Evolutionary conservation across 2,797 vertebrate genomes (phyloP), one percentile per base, ranked within the genome.

Genomic region (Aplochiton taeniatus): DNA sequence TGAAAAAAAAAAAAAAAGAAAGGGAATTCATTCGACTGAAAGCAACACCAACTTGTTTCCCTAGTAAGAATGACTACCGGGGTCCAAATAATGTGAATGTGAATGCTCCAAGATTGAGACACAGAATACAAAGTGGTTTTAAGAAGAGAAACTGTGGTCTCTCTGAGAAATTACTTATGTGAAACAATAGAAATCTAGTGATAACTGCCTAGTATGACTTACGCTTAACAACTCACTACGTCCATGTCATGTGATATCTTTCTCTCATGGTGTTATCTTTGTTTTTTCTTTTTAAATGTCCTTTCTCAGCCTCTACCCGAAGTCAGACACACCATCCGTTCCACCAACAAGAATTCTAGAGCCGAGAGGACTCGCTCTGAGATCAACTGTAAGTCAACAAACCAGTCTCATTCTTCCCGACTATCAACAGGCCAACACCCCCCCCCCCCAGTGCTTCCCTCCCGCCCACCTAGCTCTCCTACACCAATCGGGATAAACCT

Each of bases 291-390:
- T 69, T 44, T 75, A 57, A 73, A 73, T 50, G 1, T 61, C 56
- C 46, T 10, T 83, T 70, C 63, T 56, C 88, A 98, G 97, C 94
- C 94, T 14, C 89, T 94, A 61, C 87, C 93, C 4, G 85, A 90
- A 0, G 93, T 96, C 80, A 94, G 96, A 73, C 96, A 97, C 76
- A 99, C 97, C n/a, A 99, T 99, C 85, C 95, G 95, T 70, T 98
- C 97, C 58, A 93, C 92, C 44, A 97, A 94, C 88, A 95, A 95
- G 85, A 93, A 93, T 1, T 72, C 90, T 64, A 85, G 95, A 82
- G 93, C 95, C 1, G 96, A 98, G 80, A 93, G 93, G 77, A 98
- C 97, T 0, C 96, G 92, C 0, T 98, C 97, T 0, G 97, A 98
- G 92, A 96, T 98, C 1, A 94, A 98, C 84, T 98, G 97, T 99